These are phyloP conservation scores for Pseudochirops corinnae DNA, from an alignment of 2,797 vertebrate species.

Conservation along the genomic window DNA sequence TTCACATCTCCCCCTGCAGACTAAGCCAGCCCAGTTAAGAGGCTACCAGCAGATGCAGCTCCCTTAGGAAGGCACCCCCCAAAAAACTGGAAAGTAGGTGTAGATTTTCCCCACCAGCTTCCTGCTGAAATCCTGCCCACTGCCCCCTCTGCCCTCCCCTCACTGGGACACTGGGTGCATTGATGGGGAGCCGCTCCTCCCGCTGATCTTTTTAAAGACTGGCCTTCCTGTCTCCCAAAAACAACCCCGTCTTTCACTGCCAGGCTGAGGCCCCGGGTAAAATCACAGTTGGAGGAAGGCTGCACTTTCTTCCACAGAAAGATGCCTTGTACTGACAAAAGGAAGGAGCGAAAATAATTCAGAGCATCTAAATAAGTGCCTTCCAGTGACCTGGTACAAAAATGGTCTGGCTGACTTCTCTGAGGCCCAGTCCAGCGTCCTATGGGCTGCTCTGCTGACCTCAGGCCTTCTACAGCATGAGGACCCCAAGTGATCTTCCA, in stretches of 20 bases:
- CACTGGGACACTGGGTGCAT: conserved; percentile 46
- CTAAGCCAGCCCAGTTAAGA: neutral
- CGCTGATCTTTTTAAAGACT: conserved; percentile 52
- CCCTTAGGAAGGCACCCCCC: neutral
- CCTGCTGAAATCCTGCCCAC: neutral
- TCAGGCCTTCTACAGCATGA: rapidly evolving
- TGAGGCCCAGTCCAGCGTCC: neutral
- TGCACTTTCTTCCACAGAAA: conserved; percentile 28
- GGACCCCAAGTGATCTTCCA: neutral
- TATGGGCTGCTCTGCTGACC: neutral
- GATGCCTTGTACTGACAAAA: conserved; percentile 44
- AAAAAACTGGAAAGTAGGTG: neutral
- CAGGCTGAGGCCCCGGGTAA: conserved; percentile 44
- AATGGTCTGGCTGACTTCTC: neutral
- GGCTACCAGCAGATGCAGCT: neutral
- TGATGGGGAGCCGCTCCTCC: conserved; percentile 53
- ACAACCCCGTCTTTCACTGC: conserved; percentile 69
- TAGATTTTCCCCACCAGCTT: neutral
- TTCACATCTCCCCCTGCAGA: neutral
- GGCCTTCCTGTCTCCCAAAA: conserved; percentile 63
- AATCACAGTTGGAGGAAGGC: conserved; percentile 40
- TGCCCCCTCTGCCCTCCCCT: neutral
- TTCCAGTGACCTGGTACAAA: neutral
- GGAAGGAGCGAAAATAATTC: neutral
- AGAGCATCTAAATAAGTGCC: neutral